Evolutionary conservation across 2,113 vertebrate species (phyloP).

Genomic region (Neotoma lepida): DNA sequence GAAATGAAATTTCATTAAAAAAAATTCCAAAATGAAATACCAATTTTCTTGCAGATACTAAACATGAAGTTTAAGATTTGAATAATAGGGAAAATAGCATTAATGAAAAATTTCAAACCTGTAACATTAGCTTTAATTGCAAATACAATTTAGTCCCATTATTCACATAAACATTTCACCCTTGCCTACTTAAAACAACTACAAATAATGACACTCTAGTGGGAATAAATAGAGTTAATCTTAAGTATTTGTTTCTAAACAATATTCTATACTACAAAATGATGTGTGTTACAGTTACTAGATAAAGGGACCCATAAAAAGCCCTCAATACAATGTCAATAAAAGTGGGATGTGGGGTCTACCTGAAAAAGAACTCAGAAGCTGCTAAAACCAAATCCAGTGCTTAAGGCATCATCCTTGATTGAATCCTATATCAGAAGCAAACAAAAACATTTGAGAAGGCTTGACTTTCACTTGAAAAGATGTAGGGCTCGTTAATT

Average conservation of each 20-base stretch:
- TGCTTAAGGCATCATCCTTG: not conserved
- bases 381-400: not conserved
- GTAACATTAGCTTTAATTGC: not conserved
- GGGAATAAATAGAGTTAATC: not conserved
- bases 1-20: not conserved
- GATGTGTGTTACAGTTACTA: not conserved
- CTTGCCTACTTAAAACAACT: not conserved
- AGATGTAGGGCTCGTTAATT: not conserved
- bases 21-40: not conserved
- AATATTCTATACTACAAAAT: not conserved
- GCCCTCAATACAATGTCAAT: not conserved
- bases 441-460: not conserved
- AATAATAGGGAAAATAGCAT: not conserved
- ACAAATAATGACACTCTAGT: not conserved
- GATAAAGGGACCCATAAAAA: not conserved
- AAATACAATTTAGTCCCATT: not conserved
- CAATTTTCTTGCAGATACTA: not conserved
- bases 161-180: not conserved
- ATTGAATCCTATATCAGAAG: not conserved
- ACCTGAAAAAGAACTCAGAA: not conserved
- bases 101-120: not conserved
- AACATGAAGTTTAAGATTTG: not conserved
- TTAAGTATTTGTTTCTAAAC: not conserved
- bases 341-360: not conserved
- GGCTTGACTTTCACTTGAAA: not conserved